Evolutionary conservation across 2,113 vertebrate genomes (phyloP).

Genomic region (Macquaria australasica): DNA sequence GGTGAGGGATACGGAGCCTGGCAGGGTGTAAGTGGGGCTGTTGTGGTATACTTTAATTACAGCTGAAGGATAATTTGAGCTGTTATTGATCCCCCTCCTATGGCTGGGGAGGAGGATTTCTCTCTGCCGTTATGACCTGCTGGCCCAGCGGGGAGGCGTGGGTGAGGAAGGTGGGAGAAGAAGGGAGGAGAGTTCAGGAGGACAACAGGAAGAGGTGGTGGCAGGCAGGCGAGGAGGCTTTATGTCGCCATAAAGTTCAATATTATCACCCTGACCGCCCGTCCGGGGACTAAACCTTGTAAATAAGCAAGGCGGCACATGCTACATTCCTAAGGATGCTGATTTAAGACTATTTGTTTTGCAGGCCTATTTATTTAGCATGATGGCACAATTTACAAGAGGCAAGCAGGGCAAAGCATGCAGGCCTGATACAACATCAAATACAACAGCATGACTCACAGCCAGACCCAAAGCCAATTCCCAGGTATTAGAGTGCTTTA

Average conservation of each 20-base stretch:
- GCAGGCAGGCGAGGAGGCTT: slow-evolving; percentile 63
- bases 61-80: slow-evolving; percentile 73
- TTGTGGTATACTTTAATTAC: slow-evolving; percentile 70
- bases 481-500: slow-evolving; percentile 86
- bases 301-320: slow-evolving; percentile 72
- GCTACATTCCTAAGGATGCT: slow-evolving; percentile 71
- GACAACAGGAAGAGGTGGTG: slow-evolving; percentile 45
- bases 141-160: slow-evolving; percentile 10
- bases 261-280: slow-evolving; percentile 79
- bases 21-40: slow-evolving; percentile 13
- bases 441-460: slow-evolving; percentile 80
- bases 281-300: slow-evolving; percentile 57
- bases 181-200: slow-evolving; percentile 48
- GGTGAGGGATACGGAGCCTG: slow-evolving; percentile 30
- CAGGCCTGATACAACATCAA: slow-evolving; percentile 63
- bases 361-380: slow-evolving; percentile 80
- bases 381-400: slow-evolving; percentile 83
- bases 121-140: slow-evolving; percentile 50
- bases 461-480: slow-evolving; percentile 82
- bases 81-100: slow-evolving; percentile 69
- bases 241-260: slow-evolving; percentile 80
- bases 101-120: slow-evolving; percentile 49
- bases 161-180: slow-evolving; percentile 32
- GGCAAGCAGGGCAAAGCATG: slow-evolving; percentile 37
- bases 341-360: slow-evolving; percentile 87